phyloP scores from a whole-genome alignment of 2,888 invertebrate genomes.

The Bruchidius siliquastri region DNA sequence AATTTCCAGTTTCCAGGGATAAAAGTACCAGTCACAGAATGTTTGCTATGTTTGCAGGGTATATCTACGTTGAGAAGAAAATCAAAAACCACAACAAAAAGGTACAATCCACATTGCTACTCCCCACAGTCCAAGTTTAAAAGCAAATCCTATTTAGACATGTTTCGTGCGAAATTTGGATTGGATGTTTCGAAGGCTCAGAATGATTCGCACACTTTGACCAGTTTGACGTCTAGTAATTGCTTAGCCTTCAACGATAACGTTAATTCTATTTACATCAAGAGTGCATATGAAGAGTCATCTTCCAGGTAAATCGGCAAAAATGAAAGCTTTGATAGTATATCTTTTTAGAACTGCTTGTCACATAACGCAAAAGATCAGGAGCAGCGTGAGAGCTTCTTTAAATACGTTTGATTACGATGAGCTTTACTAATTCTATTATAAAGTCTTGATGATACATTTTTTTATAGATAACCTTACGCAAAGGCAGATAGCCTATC shows the following conservation, averaged over 20 bases:
- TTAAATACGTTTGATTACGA: no score
- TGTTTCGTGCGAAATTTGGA: conserved; percentile 11
- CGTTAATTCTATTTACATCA: conserved; percentile 6
- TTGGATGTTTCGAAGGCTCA: background rate
- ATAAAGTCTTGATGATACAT: no score
- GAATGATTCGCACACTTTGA: conserved; percentile 1
- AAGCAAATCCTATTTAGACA: conserved; percentile 16
- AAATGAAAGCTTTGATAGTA: no score
- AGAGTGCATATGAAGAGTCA: background rate
- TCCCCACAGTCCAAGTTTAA: background rate
- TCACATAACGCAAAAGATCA: no score
- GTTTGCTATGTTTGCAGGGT: no score
- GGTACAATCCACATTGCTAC: background rate
- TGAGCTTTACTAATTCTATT: no score
- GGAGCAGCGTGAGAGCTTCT: no score
- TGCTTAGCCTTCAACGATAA: conserved; percentile 12
- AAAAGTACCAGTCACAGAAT: no score
- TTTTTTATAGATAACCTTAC: no score
- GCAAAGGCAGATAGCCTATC: no score
- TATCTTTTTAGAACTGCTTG: no score
- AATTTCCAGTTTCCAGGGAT: no score
- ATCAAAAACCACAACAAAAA: background rate
- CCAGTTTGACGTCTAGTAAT: conserved; percentile 11
- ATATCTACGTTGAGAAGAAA: background rate
- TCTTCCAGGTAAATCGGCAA: background rate